Evolutionary conservation across 1,140 invertebrate genomes (phyloP).

Genomic region (Phortica variegata): DNA sequence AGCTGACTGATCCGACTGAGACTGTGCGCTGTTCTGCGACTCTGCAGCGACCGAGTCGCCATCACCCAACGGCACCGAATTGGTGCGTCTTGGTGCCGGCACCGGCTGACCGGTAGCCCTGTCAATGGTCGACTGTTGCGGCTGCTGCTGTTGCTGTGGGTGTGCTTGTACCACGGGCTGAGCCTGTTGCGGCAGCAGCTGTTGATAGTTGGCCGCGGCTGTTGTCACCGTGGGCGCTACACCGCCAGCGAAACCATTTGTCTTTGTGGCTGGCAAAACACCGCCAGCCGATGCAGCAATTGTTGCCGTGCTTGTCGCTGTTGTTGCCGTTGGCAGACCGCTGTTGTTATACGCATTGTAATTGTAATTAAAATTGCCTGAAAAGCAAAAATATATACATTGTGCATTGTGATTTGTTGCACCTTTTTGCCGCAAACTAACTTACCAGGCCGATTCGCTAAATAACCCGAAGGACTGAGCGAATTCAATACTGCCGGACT

Average conservation of each 20-base stretch:
- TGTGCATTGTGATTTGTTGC: neutral
- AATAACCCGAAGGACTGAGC: constrained; percentile 62
- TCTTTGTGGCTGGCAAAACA: constrained; percentile 13
- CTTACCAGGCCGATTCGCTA: constrained; percentile 72
- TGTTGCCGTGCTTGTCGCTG: constrained; percentile 31
- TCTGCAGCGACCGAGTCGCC: constrained; percentile 16
- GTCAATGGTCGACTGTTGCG: constrained; percentile 38
- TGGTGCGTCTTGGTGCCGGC: constrained; percentile 57
- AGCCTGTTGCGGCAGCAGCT: too few species aligned
- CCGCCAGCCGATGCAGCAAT: constrained; percentile 19
- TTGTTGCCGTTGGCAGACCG: constrained; percentile 11
- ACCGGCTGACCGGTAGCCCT: constrained; percentile 52
- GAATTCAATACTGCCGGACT: constrained; percentile 55
- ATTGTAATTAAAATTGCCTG: constrained; percentile 60
- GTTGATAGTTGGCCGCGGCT: constrained; percentile 5
- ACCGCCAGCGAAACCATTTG: constrained; percentile 19
- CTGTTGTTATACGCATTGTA: constrained; percentile 32
- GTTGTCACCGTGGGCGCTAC: constrained; percentile 6
- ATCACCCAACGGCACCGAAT: constrained; percentile 46
- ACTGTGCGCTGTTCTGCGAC: constrained; percentile 34
- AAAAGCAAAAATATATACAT: constrained; percentile 4
- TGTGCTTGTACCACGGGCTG: too few species aligned
- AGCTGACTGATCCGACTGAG: constrained; percentile 3
- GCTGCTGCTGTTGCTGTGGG: constrained; percentile 49
- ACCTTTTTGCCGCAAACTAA: neutral